Base-by-base conservation (phyloP, 1,140 invertebrate species). In the Saccostrea glomerata region DNA sequence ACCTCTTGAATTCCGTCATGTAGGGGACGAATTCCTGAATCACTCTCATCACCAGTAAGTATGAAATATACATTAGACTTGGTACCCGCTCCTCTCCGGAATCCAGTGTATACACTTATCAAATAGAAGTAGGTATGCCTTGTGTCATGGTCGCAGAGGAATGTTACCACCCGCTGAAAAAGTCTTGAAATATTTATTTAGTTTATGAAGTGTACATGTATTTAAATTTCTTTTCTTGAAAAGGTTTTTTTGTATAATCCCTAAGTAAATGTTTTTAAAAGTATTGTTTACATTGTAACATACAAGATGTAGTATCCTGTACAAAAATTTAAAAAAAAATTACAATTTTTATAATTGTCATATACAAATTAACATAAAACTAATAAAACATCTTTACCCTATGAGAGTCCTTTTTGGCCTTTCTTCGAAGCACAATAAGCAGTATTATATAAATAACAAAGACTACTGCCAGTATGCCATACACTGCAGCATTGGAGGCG, bases 381-480 rank as follows among this genome's bases (percentile, higher is more conserved):
- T 13, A 17, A 30, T 47, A 36, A 36, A 36, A 36, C 30, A 47
- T 47, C 9, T 47, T 47, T 47, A 47, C 47, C 83, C 40, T 82
- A 25, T 83, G 30, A 13, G n/a, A 17, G 30, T 87, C 70, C 47
- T 83, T 86, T 40, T 85, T 82, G 90, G 96, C 96, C 90, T 95
- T 92, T 30, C 90, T 85, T 13, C 95, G 91, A 7, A 95, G 93
- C 92, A 94, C 95, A 13, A 96, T 92, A 0, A 95, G 84, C 7
- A 94, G 82, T 0, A 94, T 82, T 25, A 95, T 73, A 86, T 95
- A 96, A 0, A 96, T 82, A 0, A 92, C 87, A 55, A 96, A 86
- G 11, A 95, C 93, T 20, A 94, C 90, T 82, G 95, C 94, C n/a
- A 96, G 93, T 2, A 94, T 95, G 0, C 85, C 90, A 82, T 93